These are phyloP conservation scores for Myocastor coypus DNA, from an alignment of 2,113 vertebrate species.

Conservation along the genomic window DNA sequence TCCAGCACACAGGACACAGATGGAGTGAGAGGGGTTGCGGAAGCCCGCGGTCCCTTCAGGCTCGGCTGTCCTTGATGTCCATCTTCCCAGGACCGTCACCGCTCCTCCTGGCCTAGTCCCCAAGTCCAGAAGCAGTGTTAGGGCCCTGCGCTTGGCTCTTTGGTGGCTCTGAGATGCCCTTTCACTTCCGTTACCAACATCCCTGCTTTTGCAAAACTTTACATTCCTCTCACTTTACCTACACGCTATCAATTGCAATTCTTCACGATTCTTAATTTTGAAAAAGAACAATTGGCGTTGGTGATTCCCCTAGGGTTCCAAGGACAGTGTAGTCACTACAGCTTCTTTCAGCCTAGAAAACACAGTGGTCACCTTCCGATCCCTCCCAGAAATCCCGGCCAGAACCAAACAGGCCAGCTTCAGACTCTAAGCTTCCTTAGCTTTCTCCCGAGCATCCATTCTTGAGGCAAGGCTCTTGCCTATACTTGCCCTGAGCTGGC, in stretches of 20 bases:
- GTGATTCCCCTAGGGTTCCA: not conserved
- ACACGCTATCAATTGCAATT: not conserved
- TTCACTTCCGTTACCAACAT: not conserved
- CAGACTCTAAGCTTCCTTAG: not conserved
- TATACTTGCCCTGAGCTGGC: not conserved
- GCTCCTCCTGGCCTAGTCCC: not conserved
- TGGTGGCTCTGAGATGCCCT: not conserved
- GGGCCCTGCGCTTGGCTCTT: not conserved
- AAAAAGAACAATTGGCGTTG: not conserved
- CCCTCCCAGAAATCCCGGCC: not conserved
- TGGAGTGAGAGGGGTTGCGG: accelerated
- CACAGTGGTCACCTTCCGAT: not conserved
- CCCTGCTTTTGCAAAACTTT: not conserved
- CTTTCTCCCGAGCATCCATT: not conserved
- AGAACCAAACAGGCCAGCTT: not conserved
- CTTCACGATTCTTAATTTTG: not conserved
- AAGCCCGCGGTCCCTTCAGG: not conserved
- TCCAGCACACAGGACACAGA: not conserved
- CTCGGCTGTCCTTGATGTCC: accelerated
- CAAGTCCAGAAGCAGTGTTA: accelerated
- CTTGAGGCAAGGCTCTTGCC: not conserved
- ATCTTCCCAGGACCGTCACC: not conserved
- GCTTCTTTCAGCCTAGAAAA: not conserved
- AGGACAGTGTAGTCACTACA: not conserved
- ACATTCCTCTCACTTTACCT: not conserved